Conservation (phyloP, 2,888 invertebrate species). For the Endotricha flammealis region DNA sequence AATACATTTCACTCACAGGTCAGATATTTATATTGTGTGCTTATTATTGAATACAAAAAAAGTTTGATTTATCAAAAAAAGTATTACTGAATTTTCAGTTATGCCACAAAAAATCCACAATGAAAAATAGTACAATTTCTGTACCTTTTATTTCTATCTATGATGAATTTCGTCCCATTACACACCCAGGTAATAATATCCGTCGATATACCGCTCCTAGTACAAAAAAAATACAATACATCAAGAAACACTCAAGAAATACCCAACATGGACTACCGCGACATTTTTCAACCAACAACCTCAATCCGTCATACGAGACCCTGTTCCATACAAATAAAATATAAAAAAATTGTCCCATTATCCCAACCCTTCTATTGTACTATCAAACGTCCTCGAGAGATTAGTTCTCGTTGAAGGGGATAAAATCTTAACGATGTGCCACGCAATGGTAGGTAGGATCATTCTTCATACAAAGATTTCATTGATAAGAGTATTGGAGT, state of each 20-base stretch:
- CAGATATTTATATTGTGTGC: too few species aligned
- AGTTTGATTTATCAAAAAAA: too few species aligned
- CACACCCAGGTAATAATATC: not conserved
- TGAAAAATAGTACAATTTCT: too few species aligned
- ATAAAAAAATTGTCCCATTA: slow-evolving; percentile 60
- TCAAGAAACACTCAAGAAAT: slow-evolving; percentile 9
- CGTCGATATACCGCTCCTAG: not conserved
- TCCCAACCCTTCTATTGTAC: slow-evolving; percentile 65
- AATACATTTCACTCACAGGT: too few species aligned
- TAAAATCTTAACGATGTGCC: slow-evolving; percentile 73
- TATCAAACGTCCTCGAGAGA: slow-evolving; percentile 48
- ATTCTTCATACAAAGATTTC: slow-evolving; percentile 67
- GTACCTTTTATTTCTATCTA: too few species aligned
- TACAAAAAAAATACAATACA: slow-evolving; percentile 7
- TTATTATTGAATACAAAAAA: too few species aligned
- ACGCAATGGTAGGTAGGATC: slow-evolving; percentile 47
- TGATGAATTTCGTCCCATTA: too few species aligned
- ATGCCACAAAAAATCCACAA: too few species aligned
- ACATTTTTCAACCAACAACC: slow-evolving; percentile 40
- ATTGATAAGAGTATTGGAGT: slow-evolving; percentile 61
- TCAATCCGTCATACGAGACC: slow-evolving; percentile 67
- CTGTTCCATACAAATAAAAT: slow-evolving; percentile 54
- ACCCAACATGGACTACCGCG: slow-evolving; percentile 18
- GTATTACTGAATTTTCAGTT: too few species aligned
- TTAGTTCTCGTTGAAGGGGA: slow-evolving; percentile 66